phyloP scores from a whole-genome alignment of 2,797 vertebrate genomes.

The Bothrops alternatus region DNA sequence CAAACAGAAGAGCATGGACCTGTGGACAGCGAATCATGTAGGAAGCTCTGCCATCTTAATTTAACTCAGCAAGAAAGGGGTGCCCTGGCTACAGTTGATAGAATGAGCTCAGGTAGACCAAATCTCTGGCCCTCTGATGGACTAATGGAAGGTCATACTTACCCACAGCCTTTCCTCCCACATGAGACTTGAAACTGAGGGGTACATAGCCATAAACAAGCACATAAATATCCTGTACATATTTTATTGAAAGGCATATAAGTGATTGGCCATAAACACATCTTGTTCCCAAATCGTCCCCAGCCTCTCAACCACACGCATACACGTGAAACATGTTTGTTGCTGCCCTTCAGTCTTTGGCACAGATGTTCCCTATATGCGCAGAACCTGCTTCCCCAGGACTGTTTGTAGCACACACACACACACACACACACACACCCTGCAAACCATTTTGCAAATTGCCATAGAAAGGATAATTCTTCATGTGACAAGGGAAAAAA shows the following conservation, averaged over 20 bases:
- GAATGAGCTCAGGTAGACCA: slow-evolving; percentile 24
- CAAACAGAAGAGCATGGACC: neutral
- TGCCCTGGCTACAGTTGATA: neutral
- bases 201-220: slow-evolving; percentile 10
- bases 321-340: neutral
- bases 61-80: neutral
- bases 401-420: neutral
- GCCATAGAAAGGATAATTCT: neutral
- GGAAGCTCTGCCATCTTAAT: neutral
- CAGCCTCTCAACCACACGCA: neutral
- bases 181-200: neutral
- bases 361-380: neutral
- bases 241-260: neutral
- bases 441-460: neutral
- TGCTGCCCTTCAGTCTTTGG: neutral
- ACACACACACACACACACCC: neutral
- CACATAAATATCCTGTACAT: neutral
- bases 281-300: neutral
- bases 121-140: neutral
- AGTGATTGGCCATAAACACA: neutral
- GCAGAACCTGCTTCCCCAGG: neutral
- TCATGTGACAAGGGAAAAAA: neutral
- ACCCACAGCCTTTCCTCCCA: neutral
- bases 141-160: neutral
- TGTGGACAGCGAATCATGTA: neutral